These are phyloP conservation scores for Petrolisthes cinctipes DNA, from an alignment of 2,888 invertebrate species.

Conservation along the genomic window DNA sequence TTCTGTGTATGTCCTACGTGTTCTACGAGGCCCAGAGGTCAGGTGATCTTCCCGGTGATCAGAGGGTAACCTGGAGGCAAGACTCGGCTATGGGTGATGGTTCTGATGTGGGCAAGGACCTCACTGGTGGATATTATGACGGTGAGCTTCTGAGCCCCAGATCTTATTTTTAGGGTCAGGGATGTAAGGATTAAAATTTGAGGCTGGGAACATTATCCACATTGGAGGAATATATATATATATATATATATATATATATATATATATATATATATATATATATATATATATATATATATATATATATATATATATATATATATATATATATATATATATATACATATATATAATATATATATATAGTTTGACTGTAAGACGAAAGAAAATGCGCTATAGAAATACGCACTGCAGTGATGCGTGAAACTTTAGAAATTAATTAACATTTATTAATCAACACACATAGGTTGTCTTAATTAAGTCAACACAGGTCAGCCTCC, in stretches of 20 bases:
- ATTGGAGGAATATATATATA: neutral
- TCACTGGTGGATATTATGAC: conserved; percentile 9
- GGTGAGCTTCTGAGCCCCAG: neutral
- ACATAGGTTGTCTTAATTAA: neutral
- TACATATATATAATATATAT: neutral
- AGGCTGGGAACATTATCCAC: neutral
- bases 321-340: neutral
- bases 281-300: neutral
- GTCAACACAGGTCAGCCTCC: neutral
- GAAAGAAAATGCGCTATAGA: neutral
- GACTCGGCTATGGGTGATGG: conserved; percentile 74
- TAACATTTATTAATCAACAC: neutral
- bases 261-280: neutral
- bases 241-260: neutral
- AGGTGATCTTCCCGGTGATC: conserved; percentile 70
- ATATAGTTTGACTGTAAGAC: neutral
- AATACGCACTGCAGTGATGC: neutral
- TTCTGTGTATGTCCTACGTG: conserved; percentile 63
- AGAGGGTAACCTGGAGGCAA: conserved; percentile 73
- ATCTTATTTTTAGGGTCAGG: neutral
- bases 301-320: neutral
- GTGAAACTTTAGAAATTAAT: neutral
- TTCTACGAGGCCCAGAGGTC: conserved; percentile 67
- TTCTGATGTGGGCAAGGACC: conserved; percentile 74
- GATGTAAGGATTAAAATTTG: neutral